A percentile compares a stretch with the other conserved stretches of the same genome.
Evolutionary conservation across 2,113 vertebrate species (phyloP).

Genomic region (Piaya cayana): DNA sequence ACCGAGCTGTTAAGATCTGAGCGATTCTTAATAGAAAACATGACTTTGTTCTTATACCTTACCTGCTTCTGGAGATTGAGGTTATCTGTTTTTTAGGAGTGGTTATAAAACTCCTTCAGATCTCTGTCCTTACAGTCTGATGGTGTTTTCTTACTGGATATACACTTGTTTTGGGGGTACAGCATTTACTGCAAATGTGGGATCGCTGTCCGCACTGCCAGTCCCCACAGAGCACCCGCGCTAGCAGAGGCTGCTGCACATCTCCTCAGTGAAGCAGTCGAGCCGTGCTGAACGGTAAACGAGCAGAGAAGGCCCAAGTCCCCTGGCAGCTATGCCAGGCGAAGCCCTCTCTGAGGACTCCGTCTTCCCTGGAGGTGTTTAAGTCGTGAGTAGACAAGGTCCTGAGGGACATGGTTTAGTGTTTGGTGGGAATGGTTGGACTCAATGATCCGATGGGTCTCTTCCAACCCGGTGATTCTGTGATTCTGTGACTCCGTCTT

Average conservation of each 20-base stretch:
- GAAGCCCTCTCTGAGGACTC: too few relatives aligned
- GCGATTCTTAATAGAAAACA: not conserved
- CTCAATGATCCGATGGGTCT: too few relatives aligned
- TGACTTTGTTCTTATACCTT: not conserved
- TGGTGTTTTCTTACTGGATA: not conserved
- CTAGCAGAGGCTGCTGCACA: not conserved
- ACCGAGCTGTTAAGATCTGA: not conserved
- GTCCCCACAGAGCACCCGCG: not conserved
- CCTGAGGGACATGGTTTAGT: too few relatives aligned
- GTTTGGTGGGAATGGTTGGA: too few relatives aligned
- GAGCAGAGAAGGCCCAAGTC: not conserved
- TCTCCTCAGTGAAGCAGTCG: constrained; percentile 37
- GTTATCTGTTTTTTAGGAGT: not conserved
- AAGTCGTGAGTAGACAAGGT: too few relatives aligned
- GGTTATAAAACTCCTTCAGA: not conserved
- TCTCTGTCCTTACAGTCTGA: not conserved
- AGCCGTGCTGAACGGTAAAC: constrained; percentile 23
- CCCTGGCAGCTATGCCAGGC: not conserved
- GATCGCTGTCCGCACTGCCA: not conserved
- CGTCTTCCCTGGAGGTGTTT: too few relatives aligned
- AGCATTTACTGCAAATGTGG: not conserved
- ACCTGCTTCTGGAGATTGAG: not conserved
- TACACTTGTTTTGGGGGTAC: not conserved
- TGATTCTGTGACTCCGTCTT: too few relatives aligned
- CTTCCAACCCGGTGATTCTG: too few relatives aligned